Base-by-base conservation (phyloP, 2,797 vertebrate genomes). In the Aldrovandia affinis region DNA sequence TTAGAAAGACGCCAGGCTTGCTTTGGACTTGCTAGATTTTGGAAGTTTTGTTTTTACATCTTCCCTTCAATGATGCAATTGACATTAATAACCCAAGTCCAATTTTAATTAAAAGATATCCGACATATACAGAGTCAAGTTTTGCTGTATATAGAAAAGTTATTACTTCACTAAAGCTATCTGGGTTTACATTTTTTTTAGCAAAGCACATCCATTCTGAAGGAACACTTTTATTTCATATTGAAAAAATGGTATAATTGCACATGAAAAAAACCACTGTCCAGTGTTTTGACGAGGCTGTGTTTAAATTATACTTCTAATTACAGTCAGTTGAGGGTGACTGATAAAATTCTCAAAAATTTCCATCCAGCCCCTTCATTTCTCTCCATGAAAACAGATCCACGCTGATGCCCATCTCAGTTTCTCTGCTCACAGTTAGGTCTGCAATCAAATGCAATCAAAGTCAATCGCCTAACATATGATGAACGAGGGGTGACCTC, bases 81-180 rank as follows among this genome's bases (percentile, higher is more conserved):
- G 52, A 18, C 28, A 36, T 20, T 59, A 59, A 59, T 20, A 61
- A 59, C 22, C 52, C 52, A 81, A 3, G 78, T 14, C 1, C 78
- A 54, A 55, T 80, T 80, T 57, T 80, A 80, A 80, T 80, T 57
- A 75, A 75, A 75, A 75, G 20, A 25, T 42, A 75, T 75, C 7
- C 4, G 1, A 3, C 4, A 55, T 55, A 30, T 80, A 2, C 52
- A 15, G 78, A 36, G 28, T 30, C 12, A 80, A 80, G 14, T 25
- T 50, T 50, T 15, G 22, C 39, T 33, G 52, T 55, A 33, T 6
- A 20, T 33, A 80, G 50, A 54, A 80, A 54, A 36, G 78, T 55
- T 10, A 80, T 80, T 80, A 55, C n/a, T 52, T 44, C 7, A 14
- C 3, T 75, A 44, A 75, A 42, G 15, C 20, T 75, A 75, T 75